Evolutionary conservation across 1,140 invertebrate species (phyloP).

Genomic region (Polyergus mexicanus): DNA sequence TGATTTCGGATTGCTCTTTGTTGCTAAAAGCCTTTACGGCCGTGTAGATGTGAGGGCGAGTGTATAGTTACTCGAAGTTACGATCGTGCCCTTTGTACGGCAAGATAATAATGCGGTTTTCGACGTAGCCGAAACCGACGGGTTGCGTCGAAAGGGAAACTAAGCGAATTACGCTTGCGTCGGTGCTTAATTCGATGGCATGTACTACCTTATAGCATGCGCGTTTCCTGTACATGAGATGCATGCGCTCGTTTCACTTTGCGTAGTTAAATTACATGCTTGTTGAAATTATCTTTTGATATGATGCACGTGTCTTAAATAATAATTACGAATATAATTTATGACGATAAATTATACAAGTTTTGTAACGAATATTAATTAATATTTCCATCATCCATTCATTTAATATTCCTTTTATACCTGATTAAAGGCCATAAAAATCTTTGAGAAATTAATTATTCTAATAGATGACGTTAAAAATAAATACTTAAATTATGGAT

Average conservation of each 20-base stretch:
- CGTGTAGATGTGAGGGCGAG: constrained; percentile 8
- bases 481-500: neutral
- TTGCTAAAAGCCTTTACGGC: constrained; percentile 37
- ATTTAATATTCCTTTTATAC: no score
- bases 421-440: no score
- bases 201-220: constrained; percentile 13
- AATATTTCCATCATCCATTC: no score
- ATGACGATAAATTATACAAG: neutral
- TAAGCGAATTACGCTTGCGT: constrained; percentile 56
- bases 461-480: neutral
- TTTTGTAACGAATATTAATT: neutral
- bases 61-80: constrained; percentile 46
- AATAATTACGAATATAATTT: constrained; percentile 17
- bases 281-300: constrained; percentile 43
- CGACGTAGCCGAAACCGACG: constrained; percentile 51
- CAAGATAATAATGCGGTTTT: constrained; percentile 59
- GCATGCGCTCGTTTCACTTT: constrained; percentile 6
- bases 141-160: constrained; percentile 52
- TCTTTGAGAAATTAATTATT: neutral
- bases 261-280: constrained; percentile 44
- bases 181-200: constrained; percentile 48
- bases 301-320: constrained; percentile 40
- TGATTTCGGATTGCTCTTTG: constrained; percentile 47
- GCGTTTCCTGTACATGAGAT: constrained; percentile 2
- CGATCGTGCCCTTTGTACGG: constrained; percentile 49